Percentiles rank a stretch among this genome's conserved stretches.
Conservation (phyloP, 2,113 vertebrate species). For the Shinisaurus crocodilurus region DNA sequence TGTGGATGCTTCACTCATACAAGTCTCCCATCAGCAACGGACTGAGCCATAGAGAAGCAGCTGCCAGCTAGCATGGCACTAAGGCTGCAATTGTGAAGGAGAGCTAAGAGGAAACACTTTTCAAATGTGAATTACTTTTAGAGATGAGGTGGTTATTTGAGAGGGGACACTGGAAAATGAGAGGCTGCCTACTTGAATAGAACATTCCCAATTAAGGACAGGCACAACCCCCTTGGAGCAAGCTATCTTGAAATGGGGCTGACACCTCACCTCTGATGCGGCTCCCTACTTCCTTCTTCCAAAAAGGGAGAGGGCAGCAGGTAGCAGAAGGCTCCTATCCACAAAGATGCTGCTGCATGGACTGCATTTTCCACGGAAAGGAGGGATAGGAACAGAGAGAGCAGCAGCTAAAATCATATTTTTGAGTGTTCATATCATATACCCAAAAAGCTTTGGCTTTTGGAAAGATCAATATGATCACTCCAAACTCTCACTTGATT, state of each 20-base stretch:
- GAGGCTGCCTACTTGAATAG: neutral
- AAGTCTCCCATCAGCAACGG: neutral
- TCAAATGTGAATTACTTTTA: neutral
- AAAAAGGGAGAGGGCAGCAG: neutral
- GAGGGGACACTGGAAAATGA: neutral
- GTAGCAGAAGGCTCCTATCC: neutral
- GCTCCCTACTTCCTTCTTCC: neutral
- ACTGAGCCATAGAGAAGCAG: neutral
- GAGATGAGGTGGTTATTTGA: neutral
- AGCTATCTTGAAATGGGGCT: neutral
- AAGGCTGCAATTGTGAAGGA: neutral
- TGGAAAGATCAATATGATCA: no score
- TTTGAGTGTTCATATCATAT: no score
- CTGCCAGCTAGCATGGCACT: neutral
- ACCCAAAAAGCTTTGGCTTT: no score
- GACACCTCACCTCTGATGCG: neutral
- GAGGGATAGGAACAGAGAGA: neutral
- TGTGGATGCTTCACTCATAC: neutral
- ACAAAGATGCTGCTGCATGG: no score
- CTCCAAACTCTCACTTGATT: neutral
- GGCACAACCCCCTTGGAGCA: neutral
- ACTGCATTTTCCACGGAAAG: neutral
- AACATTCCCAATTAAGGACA: neutral
- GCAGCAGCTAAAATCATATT: neutral
- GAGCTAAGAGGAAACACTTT: neutral